Percentiles rank a stretch among this genome's conserved stretches.
phyloP scores from a whole-genome alignment of 2,797 vertebrate genomes.

The Antennarius maculatus region DNA sequence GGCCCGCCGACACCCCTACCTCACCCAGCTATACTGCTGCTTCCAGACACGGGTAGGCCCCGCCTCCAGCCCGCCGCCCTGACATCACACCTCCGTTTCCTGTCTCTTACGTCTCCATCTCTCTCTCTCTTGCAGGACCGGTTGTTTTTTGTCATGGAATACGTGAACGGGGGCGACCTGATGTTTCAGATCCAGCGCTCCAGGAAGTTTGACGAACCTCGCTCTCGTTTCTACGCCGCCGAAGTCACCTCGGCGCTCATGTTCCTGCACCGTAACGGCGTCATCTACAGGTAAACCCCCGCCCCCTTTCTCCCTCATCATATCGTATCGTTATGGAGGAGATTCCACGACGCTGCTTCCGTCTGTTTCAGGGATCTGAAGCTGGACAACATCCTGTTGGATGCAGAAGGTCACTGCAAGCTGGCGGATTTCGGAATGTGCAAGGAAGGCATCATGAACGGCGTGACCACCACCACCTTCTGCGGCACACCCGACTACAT shows the following conservation, averaged over 20 bases:
- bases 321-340: too few relatives aligned
- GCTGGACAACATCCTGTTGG: constrained; percentile 98
- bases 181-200: constrained; percentile 99
- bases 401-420: constrained; percentile 98
- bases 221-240: constrained; percentile 97
- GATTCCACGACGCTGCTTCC: neutral
- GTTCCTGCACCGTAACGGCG: constrained; percentile 97
- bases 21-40: constrained; percentile 97
- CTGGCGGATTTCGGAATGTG: constrained; percentile 99
- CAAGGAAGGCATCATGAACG: constrained; percentile 96
- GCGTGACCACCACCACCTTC: constrained; percentile 97
- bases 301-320: neutral
- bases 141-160: constrained; percentile 99
- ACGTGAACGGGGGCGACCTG: constrained; percentile 97
- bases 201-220: constrained; percentile 95
- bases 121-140: constrained; percentile 86
- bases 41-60: constrained; percentile 93
- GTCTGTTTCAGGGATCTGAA: constrained; percentile 90
- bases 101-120: constrained; percentile 27
- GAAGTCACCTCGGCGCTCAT: constrained; percentile 99
- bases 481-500: constrained; percentile 99
- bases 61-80: neutral
- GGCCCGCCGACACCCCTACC: constrained; percentile 92
- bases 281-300: constrained; percentile 92
- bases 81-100: neutral